These are phyloP conservation scores for Hemitrygon akajei DNA, from an alignment of 2,797 vertebrate species.

Conservation along the genomic window DNA sequence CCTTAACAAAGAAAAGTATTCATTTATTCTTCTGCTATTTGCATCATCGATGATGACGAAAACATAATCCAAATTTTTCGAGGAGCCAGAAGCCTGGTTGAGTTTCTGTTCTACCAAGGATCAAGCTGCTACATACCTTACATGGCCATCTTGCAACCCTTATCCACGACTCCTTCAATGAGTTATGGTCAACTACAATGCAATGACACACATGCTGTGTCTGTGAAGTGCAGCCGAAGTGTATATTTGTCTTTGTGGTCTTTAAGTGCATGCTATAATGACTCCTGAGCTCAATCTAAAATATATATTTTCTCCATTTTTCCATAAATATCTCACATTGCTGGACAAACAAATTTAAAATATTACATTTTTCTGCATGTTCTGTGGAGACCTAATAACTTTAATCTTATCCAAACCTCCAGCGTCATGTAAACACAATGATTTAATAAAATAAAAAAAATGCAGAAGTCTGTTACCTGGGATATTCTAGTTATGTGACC, in stretches of 20 bases:
- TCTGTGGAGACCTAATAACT: not conserved
- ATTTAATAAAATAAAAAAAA: not conserved
- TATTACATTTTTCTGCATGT: not conserved
- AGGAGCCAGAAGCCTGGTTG: not conserved
- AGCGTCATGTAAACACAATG: not conserved
- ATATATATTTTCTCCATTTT: not conserved
- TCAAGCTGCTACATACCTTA: not conserved
- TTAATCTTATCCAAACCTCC: not conserved
- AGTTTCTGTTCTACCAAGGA: not conserved
- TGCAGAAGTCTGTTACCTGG: not conserved
- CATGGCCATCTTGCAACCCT: not conserved
- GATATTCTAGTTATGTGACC: not conserved
- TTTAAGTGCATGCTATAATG: not conserved
- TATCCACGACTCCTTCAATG: not conserved
- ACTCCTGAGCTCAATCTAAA: not conserved
- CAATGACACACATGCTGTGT: not conserved
- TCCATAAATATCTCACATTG: not conserved
- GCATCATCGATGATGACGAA: not conserved
- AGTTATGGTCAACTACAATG: not conserved
- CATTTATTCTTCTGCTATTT: no score
- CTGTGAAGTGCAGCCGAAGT: not conserved
- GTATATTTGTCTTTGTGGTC: not conserved
- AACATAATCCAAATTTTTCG: slow-evolving; percentile 6
- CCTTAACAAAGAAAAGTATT: not conserved
- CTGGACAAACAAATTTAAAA: not conserved